phyloP scores from a whole-genome alignment of 1,140 invertebrate genomes.

The Harlomillsia oculata region DNA sequence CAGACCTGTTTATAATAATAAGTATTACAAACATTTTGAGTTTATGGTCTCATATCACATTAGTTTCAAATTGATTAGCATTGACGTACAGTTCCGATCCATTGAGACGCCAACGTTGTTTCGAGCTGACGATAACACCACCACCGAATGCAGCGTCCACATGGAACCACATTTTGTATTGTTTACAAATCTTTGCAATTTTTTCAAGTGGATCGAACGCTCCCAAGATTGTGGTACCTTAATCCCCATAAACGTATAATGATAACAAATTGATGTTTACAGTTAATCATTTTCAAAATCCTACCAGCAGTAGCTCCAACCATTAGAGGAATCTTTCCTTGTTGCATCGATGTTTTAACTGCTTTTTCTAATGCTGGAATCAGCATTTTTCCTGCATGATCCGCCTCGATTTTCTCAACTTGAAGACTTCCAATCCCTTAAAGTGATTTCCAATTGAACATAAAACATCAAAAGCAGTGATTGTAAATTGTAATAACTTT shows the following conservation, averaged over 20 bases:
- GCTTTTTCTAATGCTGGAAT: slow-evolving; percentile 56
- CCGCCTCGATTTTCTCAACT: slow-evolving; percentile 59
- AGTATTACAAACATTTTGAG: neutral
- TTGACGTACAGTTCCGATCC: slow-evolving; percentile 50
- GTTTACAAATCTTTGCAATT: slow-evolving; percentile 69
- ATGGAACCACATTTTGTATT: slow-evolving; percentile 83
- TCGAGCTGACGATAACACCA: slow-evolving; percentile 70
- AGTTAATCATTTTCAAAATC: neutral
- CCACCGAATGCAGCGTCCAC: slow-evolving; percentile 93
- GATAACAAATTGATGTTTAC: neutral
- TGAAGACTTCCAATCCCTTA: slow-evolving; percentile 67
- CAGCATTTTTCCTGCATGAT: slow-evolving; percentile 66
- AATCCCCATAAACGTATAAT: neutral
- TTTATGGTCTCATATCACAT: too few species aligned
- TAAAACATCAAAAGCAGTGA: neutral
- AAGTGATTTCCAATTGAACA: neutral
- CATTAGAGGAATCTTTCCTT: slow-evolving; percentile 67
- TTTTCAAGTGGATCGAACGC: slow-evolving; percentile 77
- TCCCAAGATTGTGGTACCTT: slow-evolving; percentile 47
- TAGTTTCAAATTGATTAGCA: neutral
- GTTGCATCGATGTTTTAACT: slow-evolving; percentile 52
- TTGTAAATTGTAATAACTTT: neutral
- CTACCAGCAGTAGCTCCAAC: slow-evolving; percentile 77
- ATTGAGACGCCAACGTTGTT: slow-evolving; percentile 62
- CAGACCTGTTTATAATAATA: slow-evolving; percentile 41